phyloP scores from a whole-genome alignment of 2,797 vertebrate genomes.

The Astyanax mexicanus region DNA sequence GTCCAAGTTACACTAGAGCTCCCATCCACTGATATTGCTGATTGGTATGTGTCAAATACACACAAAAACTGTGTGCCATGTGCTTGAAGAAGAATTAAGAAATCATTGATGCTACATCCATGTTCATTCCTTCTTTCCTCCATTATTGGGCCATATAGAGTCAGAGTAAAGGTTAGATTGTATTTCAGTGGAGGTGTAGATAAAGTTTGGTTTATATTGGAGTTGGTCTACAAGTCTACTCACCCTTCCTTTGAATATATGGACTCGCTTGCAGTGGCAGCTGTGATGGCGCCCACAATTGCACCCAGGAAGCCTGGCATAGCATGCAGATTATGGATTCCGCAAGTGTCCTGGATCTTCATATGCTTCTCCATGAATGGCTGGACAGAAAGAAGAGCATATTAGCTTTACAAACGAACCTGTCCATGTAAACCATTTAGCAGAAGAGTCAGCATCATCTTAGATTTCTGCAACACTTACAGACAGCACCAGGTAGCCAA shows the following conservation, averaged over 20 bases:
- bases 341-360: conserved; percentile 93
- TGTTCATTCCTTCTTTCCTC: no score
- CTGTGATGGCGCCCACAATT: conserved; percentile 89
- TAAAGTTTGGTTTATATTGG: no score
- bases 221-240: conserved; percentile 54
- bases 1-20: no score
- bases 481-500: conserved; percentile 87
- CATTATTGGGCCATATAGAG: no score
- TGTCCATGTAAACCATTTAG: not conserved
- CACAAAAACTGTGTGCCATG: no score
- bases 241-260: conserved; percentile 87
- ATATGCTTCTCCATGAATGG: conserved; percentile 87
- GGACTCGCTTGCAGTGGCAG: conserved; percentile 75
- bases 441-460: not conserved
- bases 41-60: no score
- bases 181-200: no score
- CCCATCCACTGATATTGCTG: no score
- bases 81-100: no score
- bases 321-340: conserved; percentile 93
- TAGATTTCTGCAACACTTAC: conserved; percentile 76
- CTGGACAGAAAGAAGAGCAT: conserved; percentile 68
- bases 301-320: conserved; percentile 92
- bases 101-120: no score
- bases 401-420: not conserved
- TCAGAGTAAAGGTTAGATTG: no score